Conservation (phyloP, 2,797 vertebrate genomes). For the Epinephelus malabaricus region DNA sequence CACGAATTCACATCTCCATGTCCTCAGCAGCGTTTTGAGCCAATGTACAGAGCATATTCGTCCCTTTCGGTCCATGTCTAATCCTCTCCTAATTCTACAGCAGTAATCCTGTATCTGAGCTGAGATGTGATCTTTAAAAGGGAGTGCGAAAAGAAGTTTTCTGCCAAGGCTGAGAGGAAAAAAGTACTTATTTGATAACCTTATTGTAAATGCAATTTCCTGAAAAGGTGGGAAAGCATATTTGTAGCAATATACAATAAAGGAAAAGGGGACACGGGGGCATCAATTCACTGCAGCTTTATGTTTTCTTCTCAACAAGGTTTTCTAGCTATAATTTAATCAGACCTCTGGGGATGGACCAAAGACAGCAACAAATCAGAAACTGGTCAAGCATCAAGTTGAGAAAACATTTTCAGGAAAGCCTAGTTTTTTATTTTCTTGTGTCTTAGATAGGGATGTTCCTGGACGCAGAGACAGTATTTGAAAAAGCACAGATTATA, state of each 20-base stretch:
- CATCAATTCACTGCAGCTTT: conserved; percentile 32
- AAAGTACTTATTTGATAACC: conserved; percentile 39
- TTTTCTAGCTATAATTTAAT: conserved; percentile 56
- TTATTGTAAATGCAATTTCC: conserved; percentile 57
- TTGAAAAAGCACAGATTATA: neutral
- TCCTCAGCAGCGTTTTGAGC: neutral
- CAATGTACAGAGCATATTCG: neutral
- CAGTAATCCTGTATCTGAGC: conserved; percentile 47
- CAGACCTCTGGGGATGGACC: conserved; percentile 37
- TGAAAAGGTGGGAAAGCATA: conserved; percentile 22
- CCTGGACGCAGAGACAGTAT: neutral
- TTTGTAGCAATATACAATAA: conserved; percentile 35
- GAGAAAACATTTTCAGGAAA: conserved; percentile 32
- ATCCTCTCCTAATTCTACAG: conserved; percentile 44
- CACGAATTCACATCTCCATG: conserved; percentile 16
- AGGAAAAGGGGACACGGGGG: conserved; percentile 10
- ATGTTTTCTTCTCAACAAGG: conserved; percentile 45
- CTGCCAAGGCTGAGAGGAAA: conserved; percentile 3
- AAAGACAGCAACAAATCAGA: conserved; percentile 38
- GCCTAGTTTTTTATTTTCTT: neutral
- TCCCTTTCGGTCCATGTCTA: conserved; percentile 22
- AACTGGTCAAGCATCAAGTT: conserved; percentile 33
- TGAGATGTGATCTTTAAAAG: conserved; percentile 44
- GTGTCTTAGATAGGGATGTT: neutral
- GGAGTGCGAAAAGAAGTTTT: conserved; percentile 28